phyloP scores from a whole-genome alignment of 2,113 vertebrate genomes.

The Conger conger region DNA sequence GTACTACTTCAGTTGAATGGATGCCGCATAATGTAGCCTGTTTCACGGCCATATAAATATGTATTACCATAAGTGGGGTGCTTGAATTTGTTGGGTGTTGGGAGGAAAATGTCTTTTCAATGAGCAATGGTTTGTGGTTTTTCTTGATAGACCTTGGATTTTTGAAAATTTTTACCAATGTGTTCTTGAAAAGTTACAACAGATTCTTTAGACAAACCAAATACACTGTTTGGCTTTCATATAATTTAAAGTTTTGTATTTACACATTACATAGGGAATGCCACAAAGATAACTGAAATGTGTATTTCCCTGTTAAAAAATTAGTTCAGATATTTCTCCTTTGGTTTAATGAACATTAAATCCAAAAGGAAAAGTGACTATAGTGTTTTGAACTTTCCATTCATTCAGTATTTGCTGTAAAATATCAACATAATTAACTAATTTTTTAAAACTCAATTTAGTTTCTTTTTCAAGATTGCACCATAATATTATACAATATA shows the following conservation, averaged over 20 bases:
- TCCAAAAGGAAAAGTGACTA: not conserved
- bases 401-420: not conserved
- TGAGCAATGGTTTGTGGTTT: not conserved
- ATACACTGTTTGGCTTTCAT: not conserved
- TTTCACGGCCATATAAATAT: not conserved
- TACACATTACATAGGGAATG: too few species aligned
- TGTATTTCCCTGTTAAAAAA: too few species aligned
- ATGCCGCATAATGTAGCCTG: not conserved
- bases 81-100: not conserved
- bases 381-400: conserved; percentile 28
- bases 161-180: not conserved
- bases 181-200: not conserved
- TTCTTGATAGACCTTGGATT: not conserved
- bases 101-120: not conserved
- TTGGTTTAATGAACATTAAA: too few species aligned
- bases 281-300: too few species aligned
- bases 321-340: too few species aligned
- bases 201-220: not conserved
- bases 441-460: not conserved
- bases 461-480: not conserved
- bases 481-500: not conserved
- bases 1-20: not conserved
- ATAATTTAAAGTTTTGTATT: not conserved
- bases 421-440: not conserved
- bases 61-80: not conserved